Base-by-base conservation (phyloP, 2,888 invertebrate genomes). In the Lasius fuliginosus region DNA sequence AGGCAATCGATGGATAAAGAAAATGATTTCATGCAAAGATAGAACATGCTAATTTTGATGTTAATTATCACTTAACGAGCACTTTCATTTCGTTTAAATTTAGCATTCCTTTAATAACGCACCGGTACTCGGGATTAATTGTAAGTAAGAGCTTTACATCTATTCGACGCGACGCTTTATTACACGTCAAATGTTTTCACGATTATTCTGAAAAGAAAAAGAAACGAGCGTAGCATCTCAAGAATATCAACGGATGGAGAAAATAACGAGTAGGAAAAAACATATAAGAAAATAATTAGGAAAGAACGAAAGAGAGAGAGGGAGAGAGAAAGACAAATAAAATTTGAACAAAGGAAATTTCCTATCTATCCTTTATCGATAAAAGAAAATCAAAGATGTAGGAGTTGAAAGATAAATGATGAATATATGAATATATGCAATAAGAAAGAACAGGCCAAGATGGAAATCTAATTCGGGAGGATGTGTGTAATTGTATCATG, bases 51-150 rank as follows among this genome's bases (percentile, higher is more conserved):
- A 82, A 84, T 36, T 85, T 87, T 64, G 82, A 74, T 83, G 62
- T 53, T 49, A 76, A 73, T 88, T 85, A 89, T 88, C 84, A 87
- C 75, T 86, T 86, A 89, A 89, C 86, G 82, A 89, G 58, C 82
- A 85, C 64, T 89, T 75, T 87, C 60, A 75, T 77, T 75, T 82
- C 67, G 60, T 58, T 84, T 64, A 81, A 87, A 56, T 62, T 68
- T 60, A 69, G 40, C 64, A 67, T 73, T 79, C 82, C 71, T 86
- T 79, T 89, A 89, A 89, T 89, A 89, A 89, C 85, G 84, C 84
- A 5, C 30, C 56, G 42, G 4, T 4, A 30, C 23, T 69, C 30
- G 65, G 23, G 49, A 53, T 30, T 77, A 76, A 23, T 23, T 23
- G 23, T 23, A 23, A 71, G 49, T 77, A 76, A 84, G 87, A 86